Evolutionary conservation across 2,113 vertebrate genomes (phyloP).

Genomic region (Haemorhous mexicanus): DNA sequence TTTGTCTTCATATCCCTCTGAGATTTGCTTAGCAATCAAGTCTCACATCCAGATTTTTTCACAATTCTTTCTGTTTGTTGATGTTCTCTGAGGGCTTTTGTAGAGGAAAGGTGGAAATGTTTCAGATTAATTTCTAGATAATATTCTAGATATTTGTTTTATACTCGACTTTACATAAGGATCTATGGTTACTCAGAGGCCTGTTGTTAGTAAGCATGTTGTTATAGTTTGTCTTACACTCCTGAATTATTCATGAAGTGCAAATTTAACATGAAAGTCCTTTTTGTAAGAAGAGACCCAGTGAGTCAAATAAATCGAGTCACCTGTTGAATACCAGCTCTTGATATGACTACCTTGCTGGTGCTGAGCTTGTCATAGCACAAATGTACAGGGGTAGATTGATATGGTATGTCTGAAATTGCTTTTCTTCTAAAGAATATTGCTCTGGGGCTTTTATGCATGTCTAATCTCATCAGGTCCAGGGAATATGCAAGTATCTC

Average conservation of each 20-base stretch:
- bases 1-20: background rate
- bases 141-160: background rate
- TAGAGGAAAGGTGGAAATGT: background rate
- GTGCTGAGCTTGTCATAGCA: background rate
- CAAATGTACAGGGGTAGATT: conserved; percentile 16
- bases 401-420: conserved; percentile 41
- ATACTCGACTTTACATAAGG: background rate
- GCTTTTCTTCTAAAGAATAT: conserved; percentile 24
- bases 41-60: background rate
- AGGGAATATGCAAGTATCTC: background rate
- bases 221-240: background rate
- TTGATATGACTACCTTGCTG: background rate
- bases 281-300: background rate
- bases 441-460: conserved; percentile 40
- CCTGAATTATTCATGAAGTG: background rate
- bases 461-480: conserved; percentile 48
- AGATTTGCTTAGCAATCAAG: background rate
- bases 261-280: background rate
- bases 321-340: conserved; percentile 12
- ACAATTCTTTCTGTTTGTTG: background rate
- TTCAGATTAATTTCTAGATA: background rate
- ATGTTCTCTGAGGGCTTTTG: background rate
- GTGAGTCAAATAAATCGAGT: background rate
- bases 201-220: background rate
- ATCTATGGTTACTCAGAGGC: background rate